Evolutionary conservation across 1,140 invertebrate species (phyloP).

Genomic region (Drosophila pallidifrons): DNA sequence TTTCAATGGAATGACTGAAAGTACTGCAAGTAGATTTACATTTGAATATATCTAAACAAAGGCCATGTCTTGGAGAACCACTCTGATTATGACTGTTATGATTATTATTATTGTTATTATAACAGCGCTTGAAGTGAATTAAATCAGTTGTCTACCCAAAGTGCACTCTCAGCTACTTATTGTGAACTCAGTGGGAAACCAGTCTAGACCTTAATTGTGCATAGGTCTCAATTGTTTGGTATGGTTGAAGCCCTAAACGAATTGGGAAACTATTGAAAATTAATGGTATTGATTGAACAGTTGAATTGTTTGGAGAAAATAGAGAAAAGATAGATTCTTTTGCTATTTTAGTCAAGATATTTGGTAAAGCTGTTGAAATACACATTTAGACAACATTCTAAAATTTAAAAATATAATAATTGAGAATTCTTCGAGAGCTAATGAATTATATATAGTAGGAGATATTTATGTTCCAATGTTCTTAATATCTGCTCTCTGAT

Average conservation of each 20-base stretch:
- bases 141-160: slow-evolving; percentile 9
- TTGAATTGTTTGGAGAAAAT: not conserved
- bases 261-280: slow-evolving; percentile 5
- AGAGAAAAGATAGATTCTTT: not conserved
- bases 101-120: slow-evolving; percentile 9
- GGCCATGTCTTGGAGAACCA: slow-evolving; percentile 13
- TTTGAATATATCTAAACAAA: slow-evolving; percentile 32
- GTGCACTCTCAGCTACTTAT: slow-evolving; percentile 12
- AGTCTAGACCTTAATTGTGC: slow-evolving; percentile 21
- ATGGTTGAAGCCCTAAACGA: not conserved
- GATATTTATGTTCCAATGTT: too few relatives aligned
- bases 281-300: not conserved
- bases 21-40: not conserved
- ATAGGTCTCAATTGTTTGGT: not conserved
- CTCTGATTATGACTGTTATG: slow-evolving; percentile 23
- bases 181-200: slow-evolving; percentile 8
- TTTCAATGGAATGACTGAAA: slow-evolving; percentile 24
- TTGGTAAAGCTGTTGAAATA: too few relatives aligned
- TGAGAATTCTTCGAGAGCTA: too few relatives aligned
- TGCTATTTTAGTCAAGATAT: too few relatives aligned
- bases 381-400: too few relatives aligned
- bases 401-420: too few relatives aligned
- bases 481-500: too few relatives aligned
- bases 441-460: too few relatives aligned
- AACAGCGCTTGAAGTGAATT: slow-evolving; percentile 24